A percentile compares a stretch with the other conserved stretches of the same genome.
Conservation (phyloP, 2,888 invertebrate genomes). For the Silvanus unidentatus region DNA sequence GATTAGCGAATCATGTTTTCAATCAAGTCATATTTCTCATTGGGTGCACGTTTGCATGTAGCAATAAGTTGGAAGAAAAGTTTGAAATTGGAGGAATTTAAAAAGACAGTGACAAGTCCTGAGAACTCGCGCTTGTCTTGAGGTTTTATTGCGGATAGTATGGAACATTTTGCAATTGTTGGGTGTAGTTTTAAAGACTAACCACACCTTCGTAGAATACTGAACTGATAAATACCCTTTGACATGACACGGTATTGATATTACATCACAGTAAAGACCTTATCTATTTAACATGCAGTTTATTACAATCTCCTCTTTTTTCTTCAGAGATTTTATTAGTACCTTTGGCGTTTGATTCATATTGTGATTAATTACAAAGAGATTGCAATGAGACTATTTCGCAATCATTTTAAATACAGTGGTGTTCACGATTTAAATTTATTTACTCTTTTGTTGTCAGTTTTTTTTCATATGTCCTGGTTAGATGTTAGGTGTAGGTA, state of each 20-base stretch:
- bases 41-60: too few relatives aligned
- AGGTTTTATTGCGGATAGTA: slow-evolving; percentile 20
- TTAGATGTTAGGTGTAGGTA: too few relatives aligned
- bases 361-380: slow-evolving; percentile 17
- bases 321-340: slow-evolving; percentile 3
- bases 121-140: slow-evolving; percentile 23
- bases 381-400: background rate
- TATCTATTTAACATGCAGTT: slow-evolving; percentile 13
- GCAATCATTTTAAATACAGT: slow-evolving; percentile 1
- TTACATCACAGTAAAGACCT: slow-evolving; percentile 20
- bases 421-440: too few relatives aligned
- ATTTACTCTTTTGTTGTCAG: too few relatives aligned
- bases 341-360: slow-evolving; percentile 19
- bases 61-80: too few relatives aligned
- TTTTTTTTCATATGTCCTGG: too few relatives aligned
- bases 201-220: slow-evolving; percentile 38
- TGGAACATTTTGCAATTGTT: slow-evolving; percentile 33
- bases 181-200: slow-evolving; percentile 33
- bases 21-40: too few relatives aligned
- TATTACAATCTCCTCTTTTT: slow-evolving; percentile 2
- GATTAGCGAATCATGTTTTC: too few relatives aligned
- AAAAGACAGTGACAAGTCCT: slow-evolving; percentile 22
- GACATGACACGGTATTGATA: slow-evolving; percentile 30
- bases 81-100: too few relatives aligned
- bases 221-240: slow-evolving; percentile 39